Evolutionary conservation across 2,113 vertebrate genomes (phyloP).

Genomic region (Rhinoderma darwinii): DNA sequence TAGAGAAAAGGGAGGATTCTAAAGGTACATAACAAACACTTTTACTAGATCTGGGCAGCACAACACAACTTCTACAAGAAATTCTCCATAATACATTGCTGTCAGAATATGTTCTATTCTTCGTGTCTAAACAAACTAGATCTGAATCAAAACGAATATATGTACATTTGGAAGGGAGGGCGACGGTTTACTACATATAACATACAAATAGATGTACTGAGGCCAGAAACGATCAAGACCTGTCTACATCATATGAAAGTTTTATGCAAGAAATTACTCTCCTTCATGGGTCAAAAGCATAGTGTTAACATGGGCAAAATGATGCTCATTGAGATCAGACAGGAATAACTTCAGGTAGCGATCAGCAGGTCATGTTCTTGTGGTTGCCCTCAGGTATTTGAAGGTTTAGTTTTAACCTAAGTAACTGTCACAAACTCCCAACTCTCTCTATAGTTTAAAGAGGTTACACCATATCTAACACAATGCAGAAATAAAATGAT

Average conservation of each 20-base stretch:
- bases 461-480: neutral
- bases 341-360: conserved; percentile 38
- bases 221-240: conserved; percentile 44
- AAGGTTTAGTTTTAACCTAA: neutral
- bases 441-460: neutral
- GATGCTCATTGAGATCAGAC: conserved; percentile 18
- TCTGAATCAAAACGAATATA: conserved; percentile 17
- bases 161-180: neutral
- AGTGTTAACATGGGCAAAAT: conserved; percentile 16
- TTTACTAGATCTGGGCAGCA: neutral
- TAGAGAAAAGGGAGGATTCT: neutral
- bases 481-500: neutral
- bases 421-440: neutral
- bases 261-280: conserved; percentile 25
- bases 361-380: conserved; percentile 39
- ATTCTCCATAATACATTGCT: neutral
- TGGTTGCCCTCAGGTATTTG: conserved; percentile 20
- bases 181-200: neutral
- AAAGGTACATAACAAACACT: neutral
- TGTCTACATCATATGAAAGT: conserved; percentile 46
- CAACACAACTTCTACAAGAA: neutral
- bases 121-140: conserved; percentile 19
- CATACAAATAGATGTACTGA: conserved; percentile 1
- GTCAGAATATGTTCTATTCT: neutral
- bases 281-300: conserved; percentile 54